Conservation (phyloP, 1,140 invertebrate species). For the Drosophila arizonae region DNA sequence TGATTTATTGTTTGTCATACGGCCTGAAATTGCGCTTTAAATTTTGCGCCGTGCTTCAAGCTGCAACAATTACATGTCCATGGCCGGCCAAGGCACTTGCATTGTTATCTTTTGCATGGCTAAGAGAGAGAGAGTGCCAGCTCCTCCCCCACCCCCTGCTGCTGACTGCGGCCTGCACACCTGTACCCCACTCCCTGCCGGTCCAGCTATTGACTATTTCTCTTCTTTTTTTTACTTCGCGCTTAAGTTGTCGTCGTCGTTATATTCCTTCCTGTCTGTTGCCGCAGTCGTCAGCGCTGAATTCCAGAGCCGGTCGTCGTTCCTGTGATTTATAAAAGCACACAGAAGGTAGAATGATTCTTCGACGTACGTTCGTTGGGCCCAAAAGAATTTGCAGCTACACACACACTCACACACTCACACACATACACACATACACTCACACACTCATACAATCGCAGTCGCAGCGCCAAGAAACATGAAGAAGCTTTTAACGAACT, state of each 20-base stretch:
- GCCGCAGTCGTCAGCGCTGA: conserved; percentile 58
- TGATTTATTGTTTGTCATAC: conserved; percentile 81
- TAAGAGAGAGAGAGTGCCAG: conserved; percentile 23
- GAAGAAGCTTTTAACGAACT: conserved; percentile 81
- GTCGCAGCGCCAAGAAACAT: conserved; percentile 60
- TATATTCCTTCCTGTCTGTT: conserved; percentile 80
- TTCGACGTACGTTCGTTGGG: conserved; percentile 61
- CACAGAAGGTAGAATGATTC: conserved; percentile 72
- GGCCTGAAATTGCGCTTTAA: conserved; percentile 79
- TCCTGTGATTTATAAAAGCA: conserved; percentile 78
- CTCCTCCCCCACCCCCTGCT: not conserved
- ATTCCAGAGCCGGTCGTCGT: conserved; percentile 64
- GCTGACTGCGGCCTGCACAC: not conserved
- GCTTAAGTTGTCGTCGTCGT: conserved; percentile 78
- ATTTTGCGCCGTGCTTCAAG: conserved; percentile 68
- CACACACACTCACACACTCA: conserved; percentile 26
- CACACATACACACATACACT: conserved; percentile 2
- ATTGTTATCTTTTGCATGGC: conserved; percentile 54
- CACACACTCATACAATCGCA: conserved; percentile 2
- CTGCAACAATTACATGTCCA: conserved; percentile 77
- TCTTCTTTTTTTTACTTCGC: conserved; percentile 77
- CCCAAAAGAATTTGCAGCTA: conserved; percentile 75
- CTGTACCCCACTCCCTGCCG: not conserved
- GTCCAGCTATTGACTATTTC: conserved; percentile 68
- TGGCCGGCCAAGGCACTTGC: conserved; percentile 51